Base-by-base conservation (phyloP, 2,888 invertebrate genomes). In the Leptinotarsa haldemani region DNA sequence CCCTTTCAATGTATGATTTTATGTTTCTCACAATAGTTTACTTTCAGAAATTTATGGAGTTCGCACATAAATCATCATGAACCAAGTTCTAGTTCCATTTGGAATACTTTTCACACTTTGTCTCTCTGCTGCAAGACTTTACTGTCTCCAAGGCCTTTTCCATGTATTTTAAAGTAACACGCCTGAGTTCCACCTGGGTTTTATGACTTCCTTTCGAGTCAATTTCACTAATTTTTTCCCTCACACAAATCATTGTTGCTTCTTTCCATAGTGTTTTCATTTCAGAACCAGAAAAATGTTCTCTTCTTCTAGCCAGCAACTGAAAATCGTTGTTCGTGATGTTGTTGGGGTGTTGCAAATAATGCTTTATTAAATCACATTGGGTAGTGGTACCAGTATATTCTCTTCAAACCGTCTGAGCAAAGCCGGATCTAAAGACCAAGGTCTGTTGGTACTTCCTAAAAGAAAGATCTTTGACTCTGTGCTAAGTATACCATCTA, bases 381-480 rank as follows among this genome's bases (percentile, higher is more conserved):
- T 90, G 0, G 98, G 98, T 50, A 97, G 88, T 47, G 94, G 93
- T 0, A 97, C 93, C 69, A 94, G 88, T 74, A 98, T 93, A 68
- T 95, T 90, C 85, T 97, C 97, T 84, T 98, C 98, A 71, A 98
- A 90, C 71, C 98, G 90, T 58, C 98, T 89, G 56, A 98, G 87
- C 88, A 98, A 92, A 0, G 98, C 97, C 77, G 93, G 90, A 85
- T 97, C 97, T 77, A 98, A 91, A 84, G 95, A 95, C 98, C 97
- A 98, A 1, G 98, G 98, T 81, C 94, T 90, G 87, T 98, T 98
- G 1, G 97, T 96, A 74, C 96, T 95, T 18, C 96, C 97, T 67
- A 98, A 89, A 64, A 94, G 89, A 85, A 94, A 94, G 74, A 94
- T 93, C n/a, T 92, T 91, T 46, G 91, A 90, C 16, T 90, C 87